Evolutionary conservation across 2,113 vertebrate genomes (phyloP).

Genomic region (Crypturellus undulatus): DNA sequence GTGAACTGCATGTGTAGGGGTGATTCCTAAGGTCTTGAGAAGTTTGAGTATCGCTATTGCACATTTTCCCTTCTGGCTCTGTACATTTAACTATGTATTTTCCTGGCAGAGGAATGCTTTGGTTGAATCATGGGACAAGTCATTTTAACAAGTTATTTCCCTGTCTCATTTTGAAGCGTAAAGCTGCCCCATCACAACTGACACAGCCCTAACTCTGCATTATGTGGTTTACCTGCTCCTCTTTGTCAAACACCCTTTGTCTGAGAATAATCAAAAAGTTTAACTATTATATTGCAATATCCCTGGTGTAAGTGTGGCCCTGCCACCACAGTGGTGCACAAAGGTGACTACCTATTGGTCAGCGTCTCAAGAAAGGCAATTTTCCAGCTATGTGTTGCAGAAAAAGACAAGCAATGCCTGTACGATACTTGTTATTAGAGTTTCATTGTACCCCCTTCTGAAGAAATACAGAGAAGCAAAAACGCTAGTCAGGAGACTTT

Average conservation of each 20-base stretch:
- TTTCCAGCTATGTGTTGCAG: neutral
- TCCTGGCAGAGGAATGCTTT: neutral
- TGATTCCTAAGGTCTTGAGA: neutral
- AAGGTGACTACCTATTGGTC: neutral
- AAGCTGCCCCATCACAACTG: neutral
- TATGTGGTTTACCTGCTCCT: neutral
- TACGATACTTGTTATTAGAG: too few species aligned
- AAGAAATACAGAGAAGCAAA: neutral
- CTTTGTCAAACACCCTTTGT: neutral
- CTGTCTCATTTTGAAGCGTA: neutral
- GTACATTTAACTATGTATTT: neutral
- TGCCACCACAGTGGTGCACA: fast-evolving
- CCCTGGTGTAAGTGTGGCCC: fast-evolving
- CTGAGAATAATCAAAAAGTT: neutral
- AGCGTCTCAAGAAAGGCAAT: neutral
- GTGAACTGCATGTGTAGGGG: fast-evolving
- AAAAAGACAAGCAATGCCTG: neutral
- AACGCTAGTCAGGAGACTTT: neutral
- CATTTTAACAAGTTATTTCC: neutral
- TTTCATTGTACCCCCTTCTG: neutral
- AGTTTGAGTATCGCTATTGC: neutral
- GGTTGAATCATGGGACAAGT: fast-evolving
- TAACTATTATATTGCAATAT: too few species aligned
- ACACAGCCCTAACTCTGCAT: fast-evolving
- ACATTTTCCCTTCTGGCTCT: neutral